Evolutionary conservation across 2,888 invertebrate species (phyloP).

Genomic region (Thecocarcelia acutangulata): DNA sequence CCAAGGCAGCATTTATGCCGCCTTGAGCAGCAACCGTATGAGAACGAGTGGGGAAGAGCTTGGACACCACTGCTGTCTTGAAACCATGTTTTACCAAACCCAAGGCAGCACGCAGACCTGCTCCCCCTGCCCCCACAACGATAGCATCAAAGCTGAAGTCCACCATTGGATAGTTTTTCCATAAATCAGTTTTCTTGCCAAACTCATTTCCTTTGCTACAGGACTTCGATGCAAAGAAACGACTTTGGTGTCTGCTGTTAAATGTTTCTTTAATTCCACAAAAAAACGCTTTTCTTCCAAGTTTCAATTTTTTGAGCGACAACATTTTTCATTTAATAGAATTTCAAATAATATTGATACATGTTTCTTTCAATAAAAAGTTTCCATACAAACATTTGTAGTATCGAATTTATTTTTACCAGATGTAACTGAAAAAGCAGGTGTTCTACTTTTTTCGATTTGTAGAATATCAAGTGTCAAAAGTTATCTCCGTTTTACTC

Average conservation of each 20-base stretch:
- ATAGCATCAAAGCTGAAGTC: constrained; percentile 98
- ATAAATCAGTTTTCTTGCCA: constrained; percentile 23
- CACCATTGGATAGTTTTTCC: constrained; percentile 91
- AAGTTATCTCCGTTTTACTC: no score
- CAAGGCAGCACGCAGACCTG: constrained; percentile 97
- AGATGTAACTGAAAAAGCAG: no score
- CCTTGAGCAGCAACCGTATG: constrained; percentile 99
- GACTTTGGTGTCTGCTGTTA: neutral
- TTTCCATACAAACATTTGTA: no score
- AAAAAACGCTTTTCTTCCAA: neutral
- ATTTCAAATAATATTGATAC: no score
- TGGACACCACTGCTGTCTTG: constrained; percentile 97
- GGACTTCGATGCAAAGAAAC: neutral
- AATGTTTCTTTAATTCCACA: neutral
- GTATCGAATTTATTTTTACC: no score
- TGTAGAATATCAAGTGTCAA: no score
- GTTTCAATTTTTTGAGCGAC: neutral
- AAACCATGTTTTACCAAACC: constrained; percentile 97
- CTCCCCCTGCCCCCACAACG: constrained; percentile 97
- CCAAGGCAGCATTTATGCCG: constrained; percentile 98
- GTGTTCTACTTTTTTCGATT: no score
- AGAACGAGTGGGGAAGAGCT: constrained; percentile 97
- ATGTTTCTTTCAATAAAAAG: no score
- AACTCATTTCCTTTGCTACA: neutral
- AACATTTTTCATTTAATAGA: constrained; percentile 10